Base-by-base conservation (phyloP, 2,888 invertebrate species). In the Siphlonurus alternatus region DNA sequence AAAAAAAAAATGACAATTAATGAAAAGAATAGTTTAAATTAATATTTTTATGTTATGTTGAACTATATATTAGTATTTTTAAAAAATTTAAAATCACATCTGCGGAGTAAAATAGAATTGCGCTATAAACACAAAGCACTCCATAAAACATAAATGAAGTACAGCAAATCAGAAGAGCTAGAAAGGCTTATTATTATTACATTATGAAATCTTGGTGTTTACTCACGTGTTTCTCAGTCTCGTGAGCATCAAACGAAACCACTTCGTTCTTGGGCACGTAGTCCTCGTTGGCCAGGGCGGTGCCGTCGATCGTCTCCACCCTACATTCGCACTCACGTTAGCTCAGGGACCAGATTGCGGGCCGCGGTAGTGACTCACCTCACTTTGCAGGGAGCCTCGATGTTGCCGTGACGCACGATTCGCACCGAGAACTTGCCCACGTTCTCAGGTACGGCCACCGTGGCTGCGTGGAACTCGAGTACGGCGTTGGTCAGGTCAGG, bases 291-390 rank as follows among this genome's bases (percentile, higher is more conserved):
- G 77, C 76, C 66, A 76, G 76, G 0, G 82, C 82, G 1, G 81
- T 77, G 56, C 83, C 83, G 70, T 83, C 81, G 22, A 82, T 79
- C 1, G 81, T 81, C 68, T 80, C 80, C 53, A 80, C 76, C 65
- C 79, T 79, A 65, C n/a, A n/a, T n/a, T n/a, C n/a, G n/a, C n/a
- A n/a, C n/a, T n/a, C n/a, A n/a, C n/a, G n/a, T n/a, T n/a, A n/a
- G n/a, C n/a, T n/a, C n/a, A n/a, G n/a, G n/a, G n/a, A n/a, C n/a
- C n/a, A n/a, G n/a, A n/a, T n/a, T n/a, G n/a, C n/a, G n/a, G n/a
- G n/a, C n/a, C n/a, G n/a, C n/a, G n/a, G n/a, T n/a, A n/a, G n/a
- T 24, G 5, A 64, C 68, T 68, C 67, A 80, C 79, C 75, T 75
- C 65, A 80, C 77, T 65, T 72, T 72, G n/a, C 75, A 76, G 51